phyloP scores from a whole-genome alignment of 2,797 vertebrate genomes.

The Cottoperca gobio region DNA sequence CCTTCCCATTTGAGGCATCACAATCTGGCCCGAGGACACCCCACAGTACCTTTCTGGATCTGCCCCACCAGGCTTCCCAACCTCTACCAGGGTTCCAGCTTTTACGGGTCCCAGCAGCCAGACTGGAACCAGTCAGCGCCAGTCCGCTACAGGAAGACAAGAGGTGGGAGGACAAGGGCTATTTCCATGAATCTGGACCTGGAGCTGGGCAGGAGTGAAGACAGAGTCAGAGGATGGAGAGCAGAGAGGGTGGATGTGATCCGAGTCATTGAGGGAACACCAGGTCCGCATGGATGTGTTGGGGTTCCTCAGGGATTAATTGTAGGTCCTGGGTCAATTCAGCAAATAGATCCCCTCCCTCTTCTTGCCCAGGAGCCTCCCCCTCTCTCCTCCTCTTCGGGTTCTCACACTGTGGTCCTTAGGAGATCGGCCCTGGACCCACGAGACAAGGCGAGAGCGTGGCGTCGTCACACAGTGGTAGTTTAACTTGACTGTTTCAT shows the following conservation, averaged over 20 bases:
- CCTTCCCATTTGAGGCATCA: constrained; percentile 41
- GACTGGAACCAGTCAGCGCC: constrained; percentile 44
- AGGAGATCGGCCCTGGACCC: constrained; percentile 83
- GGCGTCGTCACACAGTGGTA: constrained; percentile 91
- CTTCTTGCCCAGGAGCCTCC: constrained; percentile 6
- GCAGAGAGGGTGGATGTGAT: constrained; percentile 67
- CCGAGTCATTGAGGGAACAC: constrained; percentile 40
- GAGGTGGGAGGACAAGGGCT: constrained; percentile 71
- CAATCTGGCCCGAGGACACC: constrained; percentile 21
- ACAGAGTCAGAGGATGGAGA: constrained; percentile 35
- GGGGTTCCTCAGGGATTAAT: constrained; percentile 48
- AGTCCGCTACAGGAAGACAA: constrained; percentile 80
- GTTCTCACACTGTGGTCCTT: constrained; percentile 82
- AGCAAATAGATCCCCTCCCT: constrained; percentile 56
- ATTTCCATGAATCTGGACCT: constrained; percentile 77
- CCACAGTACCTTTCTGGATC: constrained; percentile 63
- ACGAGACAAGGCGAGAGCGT: constrained; percentile 85
- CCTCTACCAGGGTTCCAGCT: constrained; percentile 19
- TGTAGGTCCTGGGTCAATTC: constrained; percentile 21
- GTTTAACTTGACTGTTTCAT: constrained; percentile 68
- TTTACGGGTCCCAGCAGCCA: constrained; percentile 20
- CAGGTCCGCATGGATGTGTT: constrained; percentile 11
- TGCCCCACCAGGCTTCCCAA: constrained; percentile 45
- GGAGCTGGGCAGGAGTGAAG: constrained; percentile 51
- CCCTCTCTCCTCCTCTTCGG: constrained; percentile 34